Conservation (phyloP, 2,113 vertebrate species). For the Tringa solitaria region DNA sequence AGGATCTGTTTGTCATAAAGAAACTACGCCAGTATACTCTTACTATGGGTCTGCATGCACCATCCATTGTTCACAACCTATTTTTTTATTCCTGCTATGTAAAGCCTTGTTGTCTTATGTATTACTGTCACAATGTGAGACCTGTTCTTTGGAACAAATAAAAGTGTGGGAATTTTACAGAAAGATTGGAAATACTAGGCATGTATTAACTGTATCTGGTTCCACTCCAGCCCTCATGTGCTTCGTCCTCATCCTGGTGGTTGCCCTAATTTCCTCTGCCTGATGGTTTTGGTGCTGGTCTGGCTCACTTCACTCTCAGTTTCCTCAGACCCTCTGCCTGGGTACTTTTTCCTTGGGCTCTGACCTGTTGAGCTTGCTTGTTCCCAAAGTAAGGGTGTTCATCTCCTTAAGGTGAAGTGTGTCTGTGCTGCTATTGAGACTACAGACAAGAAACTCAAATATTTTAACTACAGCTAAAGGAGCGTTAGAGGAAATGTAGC, state of each 20-base stretch:
- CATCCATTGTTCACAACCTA: background rate
- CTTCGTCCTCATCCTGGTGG: background rate
- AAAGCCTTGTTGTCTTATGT: background rate
- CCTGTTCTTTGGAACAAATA: background rate
- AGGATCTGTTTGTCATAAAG: background rate
- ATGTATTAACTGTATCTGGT: background rate
- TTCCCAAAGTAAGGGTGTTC: background rate
- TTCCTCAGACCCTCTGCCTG: accelerated
- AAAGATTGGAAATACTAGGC: background rate
- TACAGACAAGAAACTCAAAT: background rate
- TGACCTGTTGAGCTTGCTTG: background rate
- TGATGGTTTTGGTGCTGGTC: background rate
- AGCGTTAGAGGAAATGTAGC: background rate
- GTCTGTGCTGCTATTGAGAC: background rate
- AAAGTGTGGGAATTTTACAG: background rate
- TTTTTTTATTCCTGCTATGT: background rate
- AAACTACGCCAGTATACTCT: background rate
- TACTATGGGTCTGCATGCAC: background rate
- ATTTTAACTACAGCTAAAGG: background rate
- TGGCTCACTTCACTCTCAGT: background rate
- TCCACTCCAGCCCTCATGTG: background rate
- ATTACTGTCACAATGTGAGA: background rate
- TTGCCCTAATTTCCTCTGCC: accelerated
- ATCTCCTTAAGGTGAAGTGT: background rate
- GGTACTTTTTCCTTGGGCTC: background rate